phyloP scores from a whole-genome alignment of 2,888 invertebrate species.

The Sminthurides aquaticus region DNA sequence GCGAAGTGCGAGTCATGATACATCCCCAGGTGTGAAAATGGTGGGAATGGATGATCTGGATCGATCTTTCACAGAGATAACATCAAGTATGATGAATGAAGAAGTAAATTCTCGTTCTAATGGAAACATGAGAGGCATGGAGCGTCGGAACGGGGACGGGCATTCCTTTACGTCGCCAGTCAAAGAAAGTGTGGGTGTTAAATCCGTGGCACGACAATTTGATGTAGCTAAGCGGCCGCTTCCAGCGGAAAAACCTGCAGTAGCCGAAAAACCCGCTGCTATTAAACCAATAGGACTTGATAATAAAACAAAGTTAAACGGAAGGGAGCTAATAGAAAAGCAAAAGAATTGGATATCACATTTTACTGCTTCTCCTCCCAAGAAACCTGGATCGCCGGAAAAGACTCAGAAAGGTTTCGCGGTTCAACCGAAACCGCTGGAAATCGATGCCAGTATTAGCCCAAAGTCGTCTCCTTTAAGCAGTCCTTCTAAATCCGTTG shows the following conservation, averaged over 20 bases:
- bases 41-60: slow-evolving; percentile 1
- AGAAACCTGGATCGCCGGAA: slow-evolving; percentile 45
- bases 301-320: slow-evolving; percentile 55
- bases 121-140: not conserved
- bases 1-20: slow-evolving; percentile 16
- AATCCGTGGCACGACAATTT: slow-evolving; percentile 18
- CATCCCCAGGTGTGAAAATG: not conserved
- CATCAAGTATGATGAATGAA: not conserved
- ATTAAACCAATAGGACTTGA: slow-evolving; percentile 64
- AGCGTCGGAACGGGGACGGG: not conserved
- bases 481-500: slow-evolving; percentile 21
- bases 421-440: slow-evolving; percentile 30
- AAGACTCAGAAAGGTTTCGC: slow-evolving; percentile 45
- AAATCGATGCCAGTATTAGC: slow-evolving; percentile 23
- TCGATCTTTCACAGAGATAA: not conserved
- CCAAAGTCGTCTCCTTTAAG: slow-evolving; percentile 23
- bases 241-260: slow-evolving; percentile 29
- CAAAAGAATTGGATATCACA: slow-evolving; percentile 88
- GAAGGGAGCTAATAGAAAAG: slow-evolving; percentile 71
- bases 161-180: not conserved
- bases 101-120: not conserved
- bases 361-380: slow-evolving; percentile 68
- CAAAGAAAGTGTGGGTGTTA: slow-evolving; percentile 8
- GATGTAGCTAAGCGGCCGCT: slow-evolving; percentile 19
- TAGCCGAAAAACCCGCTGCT: slow-evolving; percentile 64